Base-by-base conservation (phyloP, 2,888 invertebrate species). In the Synergus japonicus region DNA sequence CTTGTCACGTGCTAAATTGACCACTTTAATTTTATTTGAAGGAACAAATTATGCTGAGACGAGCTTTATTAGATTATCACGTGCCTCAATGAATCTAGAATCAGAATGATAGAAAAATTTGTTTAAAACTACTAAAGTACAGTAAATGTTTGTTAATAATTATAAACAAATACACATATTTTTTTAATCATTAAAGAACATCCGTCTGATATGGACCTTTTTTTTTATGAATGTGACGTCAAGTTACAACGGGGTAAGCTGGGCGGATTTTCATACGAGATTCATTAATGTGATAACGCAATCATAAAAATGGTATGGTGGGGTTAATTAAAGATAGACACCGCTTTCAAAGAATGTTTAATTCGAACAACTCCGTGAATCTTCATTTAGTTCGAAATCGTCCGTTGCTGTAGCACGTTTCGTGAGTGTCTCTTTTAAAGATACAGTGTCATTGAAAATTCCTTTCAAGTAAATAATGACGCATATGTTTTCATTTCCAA, bases 351-450 rank as follows among this genome's bases (percentile, higher is more conserved):
- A 41, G 73, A n/a, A 73, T 73, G 54, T 73, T 37, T 15, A 73
- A 37, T 73, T 73, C 73, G 22, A 13, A 73, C 73, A 73, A 49
- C 37, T 73, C 54, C 49, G 54, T 54, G 54, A 54, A 37, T 37
- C 73, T 73, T 73, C 73, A 54, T 41, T 73, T 37, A 73, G 73
- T 37, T 54, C 37, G 73, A n/a, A 29, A 54, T 54, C 73, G 73
- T 73, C 73, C 49, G 54, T 10, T 73, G 37, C 29, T 54, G 37
- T 54, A 54, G 9, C n/a, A 22, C 49, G 73, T 73, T 73, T 54
- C 37, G 10, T 54, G 4, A 73, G 54, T 49, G 10, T 12, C 22
- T 10, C 10, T 54, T 4, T n/a, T 37, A n/a, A 54, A 49, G 3
- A 29, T 13, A 8, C 15, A 73, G 46, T 73, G 22, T 37, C 37